phyloP scores from a whole-genome alignment of 2,888 invertebrate genomes.

The Helleia helle region DNA sequence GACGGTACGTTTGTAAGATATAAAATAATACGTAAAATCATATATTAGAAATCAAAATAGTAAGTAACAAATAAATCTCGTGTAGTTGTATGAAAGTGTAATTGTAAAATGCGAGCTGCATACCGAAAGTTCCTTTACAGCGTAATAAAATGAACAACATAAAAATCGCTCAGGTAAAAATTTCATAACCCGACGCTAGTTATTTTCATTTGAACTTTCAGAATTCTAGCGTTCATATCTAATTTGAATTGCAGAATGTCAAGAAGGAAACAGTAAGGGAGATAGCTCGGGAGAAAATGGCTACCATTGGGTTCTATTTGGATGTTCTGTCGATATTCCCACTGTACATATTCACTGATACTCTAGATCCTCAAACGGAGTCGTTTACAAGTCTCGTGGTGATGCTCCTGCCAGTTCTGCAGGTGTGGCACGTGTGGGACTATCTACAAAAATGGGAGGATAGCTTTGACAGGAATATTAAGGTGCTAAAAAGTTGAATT shows the following conservation, averaged over 20 bases:
- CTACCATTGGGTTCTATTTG: constrained; percentile 52
- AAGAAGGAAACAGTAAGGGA: constrained; percentile 50
- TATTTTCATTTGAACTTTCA: too few relatives aligned
- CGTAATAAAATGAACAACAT: too few relatives aligned
- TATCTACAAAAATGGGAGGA: constrained; percentile 47
- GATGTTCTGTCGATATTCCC: constrained; percentile 62
- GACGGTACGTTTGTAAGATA: too few relatives aligned
- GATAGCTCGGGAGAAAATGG: constrained; percentile 60
- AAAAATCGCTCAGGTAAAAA: too few relatives aligned
- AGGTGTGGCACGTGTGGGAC: constrained; percentile 62
- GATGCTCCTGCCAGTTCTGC: constrained; percentile 43
- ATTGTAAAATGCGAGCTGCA: too few relatives aligned
- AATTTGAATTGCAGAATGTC: constrained; percentile 36
- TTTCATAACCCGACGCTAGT: too few relatives aligned
- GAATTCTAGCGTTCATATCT: too few relatives aligned
- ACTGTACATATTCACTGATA: constrained; percentile 48
- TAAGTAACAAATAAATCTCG: too few relatives aligned
- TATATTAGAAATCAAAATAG: constrained; percentile 5
- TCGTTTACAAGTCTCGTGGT: constrained; percentile 42
- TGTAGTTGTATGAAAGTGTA: too few relatives aligned
- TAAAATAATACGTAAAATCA: too few relatives aligned
- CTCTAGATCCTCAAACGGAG: constrained; percentile 41
- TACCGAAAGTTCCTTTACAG: too few relatives aligned
- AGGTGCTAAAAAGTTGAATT: constrained; percentile 36
- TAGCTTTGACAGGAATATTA: constrained; percentile 41